phyloP scores from a whole-genome alignment of 2,113 vertebrate species.

The Antennarius striatus region DNA sequence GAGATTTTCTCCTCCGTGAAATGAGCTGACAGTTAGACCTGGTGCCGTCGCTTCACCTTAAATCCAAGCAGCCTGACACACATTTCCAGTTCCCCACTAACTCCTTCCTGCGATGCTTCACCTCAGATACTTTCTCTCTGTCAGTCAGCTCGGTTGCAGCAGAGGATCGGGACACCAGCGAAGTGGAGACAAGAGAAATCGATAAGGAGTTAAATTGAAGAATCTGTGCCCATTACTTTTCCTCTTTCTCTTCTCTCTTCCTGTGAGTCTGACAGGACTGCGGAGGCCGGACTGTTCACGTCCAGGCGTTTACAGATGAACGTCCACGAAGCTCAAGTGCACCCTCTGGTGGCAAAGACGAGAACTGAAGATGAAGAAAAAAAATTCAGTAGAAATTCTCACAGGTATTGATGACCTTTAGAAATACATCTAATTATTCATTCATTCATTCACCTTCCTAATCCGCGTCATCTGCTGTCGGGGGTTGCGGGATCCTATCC shows the following conservation, averaged over 20 bases:
- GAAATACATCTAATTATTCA: too few species aligned
- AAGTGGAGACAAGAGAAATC: slow-evolving; percentile 68
- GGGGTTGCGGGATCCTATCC: too few species aligned
- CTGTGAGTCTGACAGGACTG: slow-evolving; percentile 44
- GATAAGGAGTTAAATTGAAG: slow-evolving; percentile 74
- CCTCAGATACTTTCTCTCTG: background rate
- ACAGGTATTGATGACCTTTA: too few species aligned
- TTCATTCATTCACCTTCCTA: too few species aligned
- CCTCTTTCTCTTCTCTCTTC: slow-evolving; percentile 61
- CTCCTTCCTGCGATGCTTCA: too few species aligned
- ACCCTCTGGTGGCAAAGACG: background rate
- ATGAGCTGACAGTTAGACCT: too few species aligned
- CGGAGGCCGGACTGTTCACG: slow-evolving; percentile 16
- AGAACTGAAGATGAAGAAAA: background rate
- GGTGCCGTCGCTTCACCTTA: too few species aligned
- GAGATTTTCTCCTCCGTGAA: too few species aligned
- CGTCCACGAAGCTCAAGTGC: slow-evolving; percentile 16
- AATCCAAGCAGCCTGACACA: too few species aligned
- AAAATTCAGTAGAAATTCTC: too few species aligned
- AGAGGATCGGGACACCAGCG: slow-evolving; percentile 44
- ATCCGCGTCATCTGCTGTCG: too few species aligned
- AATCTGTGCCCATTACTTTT: slow-evolving; percentile 73
- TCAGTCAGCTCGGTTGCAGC: slow-evolving; percentile 44
- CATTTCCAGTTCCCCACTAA: too few species aligned
- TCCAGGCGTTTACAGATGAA: slow-evolving; percentile 11